phyloP scores from a whole-genome alignment of 92 coral and sea anemone species.

The Blastomussa wellsi region DNA sequence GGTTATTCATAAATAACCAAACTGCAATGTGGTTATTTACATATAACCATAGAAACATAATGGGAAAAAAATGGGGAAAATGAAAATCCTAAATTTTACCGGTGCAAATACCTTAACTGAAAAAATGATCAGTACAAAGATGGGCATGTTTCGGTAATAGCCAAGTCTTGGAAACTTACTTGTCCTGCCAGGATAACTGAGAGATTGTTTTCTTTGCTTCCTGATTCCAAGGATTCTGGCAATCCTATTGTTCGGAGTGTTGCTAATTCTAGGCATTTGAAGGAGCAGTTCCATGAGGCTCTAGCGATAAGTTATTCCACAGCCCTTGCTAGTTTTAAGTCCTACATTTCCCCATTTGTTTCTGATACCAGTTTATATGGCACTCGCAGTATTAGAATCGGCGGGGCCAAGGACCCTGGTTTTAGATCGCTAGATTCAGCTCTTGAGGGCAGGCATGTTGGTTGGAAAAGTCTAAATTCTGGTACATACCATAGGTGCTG shows the following conservation, averaged over 20 bases:
- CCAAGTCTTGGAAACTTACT: slow-evolving; percentile 18
- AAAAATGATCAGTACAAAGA: slow-evolving; percentile 39
- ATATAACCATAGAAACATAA: too few relatives aligned
- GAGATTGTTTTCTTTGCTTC: slow-evolving; percentile 29
- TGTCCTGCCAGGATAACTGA: slow-evolving; percentile 36
- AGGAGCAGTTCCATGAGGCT: slow-evolving; percentile 37
- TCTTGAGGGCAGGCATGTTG: slow-evolving; percentile 29
- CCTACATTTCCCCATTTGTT: slow-evolving; percentile 20
- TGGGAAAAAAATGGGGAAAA: too few relatives aligned
- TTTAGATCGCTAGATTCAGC: slow-evolving; percentile 29
- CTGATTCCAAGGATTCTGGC: slow-evolving; percentile 14
- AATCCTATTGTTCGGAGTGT: slow-evolving; percentile 25
- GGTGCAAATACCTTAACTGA: too few relatives aligned
- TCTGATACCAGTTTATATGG: slow-evolving; percentile 37
- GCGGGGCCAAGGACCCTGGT: slow-evolving; percentile 27
- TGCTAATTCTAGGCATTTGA: slow-evolving; percentile 20
- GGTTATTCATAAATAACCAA: too few relatives aligned
- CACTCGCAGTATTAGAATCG: slow-evolving; percentile 42
- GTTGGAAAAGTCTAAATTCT: slow-evolving; percentile 30
- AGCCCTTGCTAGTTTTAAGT: slow-evolving; percentile 20
- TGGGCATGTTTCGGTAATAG: slow-evolving; percentile 31
- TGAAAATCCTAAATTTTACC: too few relatives aligned
- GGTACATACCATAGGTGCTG: slow-evolving; percentile 19
- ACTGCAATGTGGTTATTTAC: too few relatives aligned
- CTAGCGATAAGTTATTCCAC: slow-evolving; percentile 33